A percentile compares a stretch with the other conserved stretches of the same genome.
These are phyloP conservation scores for Saguinus imperator DNA, from an alignment of 2,113 vertebrate species.

Conservation along the genomic window DNA sequence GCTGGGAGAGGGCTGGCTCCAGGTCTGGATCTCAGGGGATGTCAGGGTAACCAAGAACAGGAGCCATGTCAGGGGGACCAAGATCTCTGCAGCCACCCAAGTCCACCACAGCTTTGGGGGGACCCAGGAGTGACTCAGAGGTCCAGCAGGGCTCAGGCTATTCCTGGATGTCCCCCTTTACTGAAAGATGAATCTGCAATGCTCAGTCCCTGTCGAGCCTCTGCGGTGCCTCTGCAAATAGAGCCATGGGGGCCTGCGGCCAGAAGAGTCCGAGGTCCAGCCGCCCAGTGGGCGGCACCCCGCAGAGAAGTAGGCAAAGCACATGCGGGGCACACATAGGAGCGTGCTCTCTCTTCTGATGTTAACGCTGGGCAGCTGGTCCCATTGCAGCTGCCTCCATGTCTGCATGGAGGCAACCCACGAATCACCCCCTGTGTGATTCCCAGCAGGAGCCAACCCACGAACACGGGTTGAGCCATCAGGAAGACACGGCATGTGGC, in stretches of 20 bases:
- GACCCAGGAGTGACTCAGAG: accelerated
- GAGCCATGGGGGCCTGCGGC: accelerated
- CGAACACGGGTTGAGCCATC: accelerated
- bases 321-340: accelerated
- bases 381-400: accelerated
- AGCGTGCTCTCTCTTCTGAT: accelerated
- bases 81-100: neutral
- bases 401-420: no score
- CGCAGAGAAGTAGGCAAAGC: accelerated
- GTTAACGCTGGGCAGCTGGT: accelerated
- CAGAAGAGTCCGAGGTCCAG: accelerated
- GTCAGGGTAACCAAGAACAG: no score
- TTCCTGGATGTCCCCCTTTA: accelerated
- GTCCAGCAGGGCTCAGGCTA: neutral
- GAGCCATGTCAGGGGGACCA: no score
- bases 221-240: accelerated
- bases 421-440: neutral
- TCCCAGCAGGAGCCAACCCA: neutral
- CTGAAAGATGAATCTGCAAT: accelerated
- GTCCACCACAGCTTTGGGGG: neutral
- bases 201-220: accelerated
- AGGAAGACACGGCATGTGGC: neutral
- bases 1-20: neutral
- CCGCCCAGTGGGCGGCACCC: accelerated
- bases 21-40: no score